phyloP scores from a whole-genome alignment of 2,888 invertebrate species.

The Tenthredo amoena region DNA sequence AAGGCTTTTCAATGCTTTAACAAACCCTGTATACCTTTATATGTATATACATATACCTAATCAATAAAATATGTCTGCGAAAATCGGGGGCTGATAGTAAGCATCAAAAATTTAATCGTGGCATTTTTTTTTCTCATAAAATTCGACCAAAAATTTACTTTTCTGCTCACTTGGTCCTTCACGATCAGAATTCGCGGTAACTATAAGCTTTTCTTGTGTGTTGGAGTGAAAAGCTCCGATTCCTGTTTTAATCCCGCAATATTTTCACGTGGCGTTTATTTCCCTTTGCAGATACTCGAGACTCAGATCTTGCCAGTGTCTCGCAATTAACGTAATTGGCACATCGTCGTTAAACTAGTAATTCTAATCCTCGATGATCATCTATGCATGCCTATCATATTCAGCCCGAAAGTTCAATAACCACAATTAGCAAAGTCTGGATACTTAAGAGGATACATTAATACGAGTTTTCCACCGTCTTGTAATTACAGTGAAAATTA shows the following conservation, averaged over 20 bases:
- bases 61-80: not conserved
- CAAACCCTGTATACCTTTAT: not conserved
- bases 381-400: constrained; percentile 11
- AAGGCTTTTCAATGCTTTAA: not conserved
- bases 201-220: not conserved
- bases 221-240: not conserved
- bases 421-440: not conserved
- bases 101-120: not conserved
- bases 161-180: not conserved
- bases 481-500: not conserved
- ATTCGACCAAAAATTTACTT: not conserved
- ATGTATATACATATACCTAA: not conserved
- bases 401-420: not conserved
- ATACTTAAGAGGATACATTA: not conserved
- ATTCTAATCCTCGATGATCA: not conserved
- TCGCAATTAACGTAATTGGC: constrained; percentile 14
- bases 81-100: not conserved
- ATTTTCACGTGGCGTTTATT: not conserved
- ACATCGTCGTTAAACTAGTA: constrained; percentile 2
- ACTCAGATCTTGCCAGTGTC: not conserved
- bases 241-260: not conserved
- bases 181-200: not conserved
- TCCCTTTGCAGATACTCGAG: not conserved
- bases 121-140: not conserved
- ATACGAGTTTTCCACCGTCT: not conserved